Percentiles rank a stretch among this genome's conserved stretches.
phyloP scores from a whole-genome alignment of 1,140 invertebrate species.

The Listronotus bonariensis region DNA sequence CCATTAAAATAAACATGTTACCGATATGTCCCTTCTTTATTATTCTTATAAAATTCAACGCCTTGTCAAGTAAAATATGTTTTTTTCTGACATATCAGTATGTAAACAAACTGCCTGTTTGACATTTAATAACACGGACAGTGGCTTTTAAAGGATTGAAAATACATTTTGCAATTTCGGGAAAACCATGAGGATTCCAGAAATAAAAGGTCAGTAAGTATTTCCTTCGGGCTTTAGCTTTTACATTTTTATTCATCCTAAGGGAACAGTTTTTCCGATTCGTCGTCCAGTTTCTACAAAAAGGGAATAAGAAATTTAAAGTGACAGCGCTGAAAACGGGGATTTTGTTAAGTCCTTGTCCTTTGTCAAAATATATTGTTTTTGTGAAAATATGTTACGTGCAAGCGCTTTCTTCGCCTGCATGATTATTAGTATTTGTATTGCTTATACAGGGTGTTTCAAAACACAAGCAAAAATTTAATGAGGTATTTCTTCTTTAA shows the following conservation, averaged over 20 bases:
- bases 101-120: constrained; percentile 16
- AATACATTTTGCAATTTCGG: constrained; percentile 33
- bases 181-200: constrained; percentile 13
- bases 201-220: constrained; percentile 36
- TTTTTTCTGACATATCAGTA: constrained; percentile 8
- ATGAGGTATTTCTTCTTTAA: too few species aligned
- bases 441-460: too few species aligned
- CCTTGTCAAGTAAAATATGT: neutral
- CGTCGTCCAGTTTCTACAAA: constrained; percentile 27
- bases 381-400: neutral
- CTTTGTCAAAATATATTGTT: constrained; percentile 24
- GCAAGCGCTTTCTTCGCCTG: neutral
- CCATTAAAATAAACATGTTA: too few species aligned
- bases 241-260: constrained; percentile 41
- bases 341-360: constrained; percentile 33
- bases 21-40: too few species aligned
- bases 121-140: constrained; percentile 24
- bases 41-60: too few species aligned
- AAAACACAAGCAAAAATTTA: too few species aligned
- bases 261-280: constrained; percentile 34
- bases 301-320: constrained; percentile 38
- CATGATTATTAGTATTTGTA: too few species aligned
- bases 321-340: constrained; percentile 36
- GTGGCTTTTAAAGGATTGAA: constrained; percentile 33
- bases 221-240: constrained; percentile 28